Base-by-base conservation (phyloP, 2,888 invertebrate genomes). In the Amitus sp. region DNA sequence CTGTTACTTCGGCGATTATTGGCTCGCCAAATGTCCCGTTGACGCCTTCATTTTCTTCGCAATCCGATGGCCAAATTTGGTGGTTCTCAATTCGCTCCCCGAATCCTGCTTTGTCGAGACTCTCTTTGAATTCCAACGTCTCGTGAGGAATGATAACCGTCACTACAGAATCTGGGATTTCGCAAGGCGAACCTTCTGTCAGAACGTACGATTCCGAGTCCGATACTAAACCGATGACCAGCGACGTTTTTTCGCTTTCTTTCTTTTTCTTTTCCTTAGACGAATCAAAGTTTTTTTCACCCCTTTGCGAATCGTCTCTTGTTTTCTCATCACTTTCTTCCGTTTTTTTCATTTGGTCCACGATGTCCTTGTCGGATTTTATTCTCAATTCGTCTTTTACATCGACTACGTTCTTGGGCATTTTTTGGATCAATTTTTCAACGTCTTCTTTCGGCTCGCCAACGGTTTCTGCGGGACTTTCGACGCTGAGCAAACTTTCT, bases 91-190 rank as follows among this genome's bases (percentile, higher is more conserved):
- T 39, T 6, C 18, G 1, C 48, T 12, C 27, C 53, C 61, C 12
- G 61, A 52, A 2, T 45, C 37, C 12, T n/a, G n/a, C n/a, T n/a
- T n/a, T n/a, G n/a, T n/a, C n/a, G n/a, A n/a, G n/a, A n/a, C n/a
- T n/a, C 55, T 43, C 34, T 10, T 62, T 37, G 12, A 12, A 23
- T 3, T 43, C 1, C 45, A 34, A 47, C 0, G 52, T 33, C 6
- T 55, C 12, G 1, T 78, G 76, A 1, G 80, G 76, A 34, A 80
- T 77, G 12, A 81, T 75, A 0, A 81, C 78, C 1, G 80, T 81
- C 7, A 77, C 80, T 0, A 81, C 75, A 1, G 71, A 71, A 34
- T 80, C 78, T 5, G 81, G 81, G 47, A 82, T 81, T 2, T 80
- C 78, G 37, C 72, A 71, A 0, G 79, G 79, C 2, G 77, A 78